Base-by-base conservation (phyloP, 2,888 invertebrate genomes). In the Argyra leucocephala region DNA sequence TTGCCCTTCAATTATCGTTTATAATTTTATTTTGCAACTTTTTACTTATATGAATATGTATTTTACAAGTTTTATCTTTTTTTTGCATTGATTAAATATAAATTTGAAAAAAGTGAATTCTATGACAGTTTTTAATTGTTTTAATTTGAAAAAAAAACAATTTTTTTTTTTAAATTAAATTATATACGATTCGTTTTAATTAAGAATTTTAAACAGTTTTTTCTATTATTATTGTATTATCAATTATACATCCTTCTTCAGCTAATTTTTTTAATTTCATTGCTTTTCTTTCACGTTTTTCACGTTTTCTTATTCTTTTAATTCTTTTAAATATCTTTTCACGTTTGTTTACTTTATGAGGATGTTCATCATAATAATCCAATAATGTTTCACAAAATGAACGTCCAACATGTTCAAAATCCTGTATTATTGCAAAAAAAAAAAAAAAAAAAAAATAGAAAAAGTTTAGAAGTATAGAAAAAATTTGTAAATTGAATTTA, bases 351-450 rank as follows among this genome's bases (percentile, higher is more conserved):
- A 87, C 88, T 84, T 93, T 93, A 74, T 86, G 84, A 0, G 91
- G 91, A 77, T 89, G 88, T 71, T 90, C 88, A 75, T 93, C 94
- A 74, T 90, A 93, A 80, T 91, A 96, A 77, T 96, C 95, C 69
- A 95, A 81, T 31, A 96, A 81, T 0, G 96, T 95, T 81, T 95
- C 93, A 80, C 96, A 95, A 81, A 96, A 96, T 59, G 91, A 88
- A 72, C 89, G 86, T 5, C 95, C 96, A 78, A 95, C 86, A 71
- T 88, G 85, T 76, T 91, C 90, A 75, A 87, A 90, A 75, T 91
- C 91, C 74, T 82, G 82, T 23, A 31, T 2, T 1, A 69, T 70
- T 69, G 62, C 63, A 59, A 2, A 12, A 22, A 62, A 65, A 65
- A 60, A 63, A 63, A 61, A 7, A 31, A 31, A 31, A 31, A 31